Percentiles rank a stretch among this genome's conserved stretches.
phyloP scores from a whole-genome alignment of 2,113 vertebrate species.

The Rhipidura dahli region DNA sequence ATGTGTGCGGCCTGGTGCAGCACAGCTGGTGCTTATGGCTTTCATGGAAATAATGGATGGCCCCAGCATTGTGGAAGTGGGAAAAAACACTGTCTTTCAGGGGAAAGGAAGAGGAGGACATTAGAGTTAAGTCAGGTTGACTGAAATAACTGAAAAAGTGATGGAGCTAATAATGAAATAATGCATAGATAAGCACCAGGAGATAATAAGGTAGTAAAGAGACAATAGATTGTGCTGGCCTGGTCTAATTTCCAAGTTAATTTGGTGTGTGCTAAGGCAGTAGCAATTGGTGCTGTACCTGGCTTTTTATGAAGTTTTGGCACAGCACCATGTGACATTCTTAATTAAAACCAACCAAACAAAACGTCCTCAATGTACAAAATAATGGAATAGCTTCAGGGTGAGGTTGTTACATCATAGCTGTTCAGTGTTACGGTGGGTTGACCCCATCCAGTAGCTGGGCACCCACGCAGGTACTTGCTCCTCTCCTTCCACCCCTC shows the following conservation, averaged over 20 bases:
- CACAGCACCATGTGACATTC: not conserved
- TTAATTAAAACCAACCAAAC: not conserved
- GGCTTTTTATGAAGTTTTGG: not conserved
- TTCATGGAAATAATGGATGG: not conserved
- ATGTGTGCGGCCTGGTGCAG: not conserved
- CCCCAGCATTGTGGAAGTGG: not conserved
- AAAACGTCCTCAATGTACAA: not conserved
- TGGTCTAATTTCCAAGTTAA: not conserved
- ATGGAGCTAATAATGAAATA: not conserved
- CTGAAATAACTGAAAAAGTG: not conserved
- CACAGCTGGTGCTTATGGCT: not conserved
- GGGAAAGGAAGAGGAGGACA: not conserved
- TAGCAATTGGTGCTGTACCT: not conserved
- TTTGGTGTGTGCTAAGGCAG: not conserved
- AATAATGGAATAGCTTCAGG: not conserved
- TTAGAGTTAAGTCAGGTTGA: not conserved
- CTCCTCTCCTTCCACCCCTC: fast-evolving
- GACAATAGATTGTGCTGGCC: not conserved
- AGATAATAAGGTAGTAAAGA: not conserved
- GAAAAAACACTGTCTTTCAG: not conserved
- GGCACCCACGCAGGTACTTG: fast-evolving
- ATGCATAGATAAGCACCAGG: not conserved
- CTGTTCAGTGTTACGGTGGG: fast-evolving
- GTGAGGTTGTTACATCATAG: not conserved
- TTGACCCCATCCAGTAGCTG: not conserved